A percentile compares a stretch with the other conserved stretches of the same genome.
Evolutionary conservation across 2,113 vertebrate genomes (phyloP).

Genomic region (Orientallactaga bullata): DNA sequence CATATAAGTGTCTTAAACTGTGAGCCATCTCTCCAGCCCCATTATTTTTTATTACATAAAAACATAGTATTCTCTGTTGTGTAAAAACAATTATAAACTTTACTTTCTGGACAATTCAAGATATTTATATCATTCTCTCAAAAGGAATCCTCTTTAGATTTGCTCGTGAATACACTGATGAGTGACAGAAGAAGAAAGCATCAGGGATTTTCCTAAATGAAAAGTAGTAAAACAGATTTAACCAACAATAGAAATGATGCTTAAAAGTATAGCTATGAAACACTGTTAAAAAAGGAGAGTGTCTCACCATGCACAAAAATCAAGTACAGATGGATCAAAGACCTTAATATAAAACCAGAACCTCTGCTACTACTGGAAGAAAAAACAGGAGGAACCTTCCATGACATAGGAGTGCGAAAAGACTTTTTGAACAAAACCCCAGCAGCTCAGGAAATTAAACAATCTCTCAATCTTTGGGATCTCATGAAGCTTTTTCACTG

Average conservation of each 20-base stretch:
- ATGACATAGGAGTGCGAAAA: too few relatives aligned
- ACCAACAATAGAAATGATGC: background rate
- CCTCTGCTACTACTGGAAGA: too few relatives aligned
- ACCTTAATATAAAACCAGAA: too few relatives aligned
- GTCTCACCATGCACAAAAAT: too few relatives aligned
- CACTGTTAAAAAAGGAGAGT: background rate
- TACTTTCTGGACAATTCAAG: background rate
- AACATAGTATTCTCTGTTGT: background rate
- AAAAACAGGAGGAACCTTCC: too few relatives aligned
- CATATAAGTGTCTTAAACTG: too few relatives aligned
- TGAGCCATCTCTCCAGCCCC: background rate
- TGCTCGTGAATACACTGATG: background rate
- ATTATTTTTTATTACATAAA: background rate
- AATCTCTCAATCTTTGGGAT: too few relatives aligned
- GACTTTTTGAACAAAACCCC: too few relatives aligned
- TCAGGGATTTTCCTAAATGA: background rate
- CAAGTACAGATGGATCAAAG: too few relatives aligned
- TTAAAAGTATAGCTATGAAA: too few relatives aligned
- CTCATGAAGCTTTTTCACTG: too few relatives aligned
- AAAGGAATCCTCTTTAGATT: background rate
- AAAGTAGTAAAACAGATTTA: background rate
- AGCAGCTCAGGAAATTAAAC: too few relatives aligned
- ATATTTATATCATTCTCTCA: background rate
- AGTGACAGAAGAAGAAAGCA: background rate
- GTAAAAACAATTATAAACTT: background rate